Evolutionary conservation across 2,888 invertebrate species (phyloP), one percentile per base, ranked within the genome.

Genomic region (Sinopyrophorus schimmeli): DNA sequence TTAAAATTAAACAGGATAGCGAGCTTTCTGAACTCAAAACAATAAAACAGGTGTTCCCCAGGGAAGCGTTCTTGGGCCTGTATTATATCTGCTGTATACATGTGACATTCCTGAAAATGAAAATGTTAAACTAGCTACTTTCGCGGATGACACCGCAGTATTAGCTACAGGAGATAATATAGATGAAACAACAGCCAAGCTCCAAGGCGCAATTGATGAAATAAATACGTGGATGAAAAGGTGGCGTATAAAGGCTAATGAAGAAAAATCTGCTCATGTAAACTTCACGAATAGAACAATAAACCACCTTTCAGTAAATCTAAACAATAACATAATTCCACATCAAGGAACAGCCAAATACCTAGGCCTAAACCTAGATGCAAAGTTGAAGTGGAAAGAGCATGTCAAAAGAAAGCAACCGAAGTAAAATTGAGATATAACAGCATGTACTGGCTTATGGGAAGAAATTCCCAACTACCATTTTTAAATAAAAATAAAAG

Each of bases 41-140:
- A 20, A 34, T 34, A 18, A 34, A 34, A 34, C n/a, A n/a, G n/a
- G n/a, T n/a, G n/a, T n/a, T n/a, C 34, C 18, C n/a, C 34, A 34
- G 18, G 34, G 34, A n/a, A 18, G 34, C 11, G 34, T 34, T 10
- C 34, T 34, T 34, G 34, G 18, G 18, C 34, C 34, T 20, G 18
- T 17, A 17, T 9, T 34, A 3, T 24, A 24, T 24, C 24, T 24
- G 6, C n/a, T 24, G n/a, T 9, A 24, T 24, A 24, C 24, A 24
- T 24, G 24, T 3, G n/a, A n/a, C n/a, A n/a, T n/a, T n/a, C 24
- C 24, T n/a, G 24, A 7, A 24, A 7, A 24, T n/a, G 24, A 5
- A 24, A 24, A 24, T 24, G 9, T 24, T 7, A 7, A 24, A 24
- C 9, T 24, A 24, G 24, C 24, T 7, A 24, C 24, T n/a, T 24